Evolutionary conservation across 1,140 invertebrate species (phyloP).

Genomic region (Polypedilum pembai): DNA sequence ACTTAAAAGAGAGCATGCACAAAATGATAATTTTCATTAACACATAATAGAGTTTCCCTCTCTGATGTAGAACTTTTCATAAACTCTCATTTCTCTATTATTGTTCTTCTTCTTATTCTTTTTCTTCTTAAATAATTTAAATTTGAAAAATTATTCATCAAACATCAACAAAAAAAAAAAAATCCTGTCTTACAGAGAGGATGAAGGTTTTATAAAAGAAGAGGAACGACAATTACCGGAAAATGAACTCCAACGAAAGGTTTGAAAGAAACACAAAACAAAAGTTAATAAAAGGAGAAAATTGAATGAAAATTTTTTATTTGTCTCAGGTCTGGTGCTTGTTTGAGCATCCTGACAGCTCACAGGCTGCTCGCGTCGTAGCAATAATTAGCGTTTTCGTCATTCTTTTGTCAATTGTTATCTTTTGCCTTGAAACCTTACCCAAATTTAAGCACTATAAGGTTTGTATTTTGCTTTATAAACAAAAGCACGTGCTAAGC

Average conservation of each 20-base stretch:
- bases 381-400: slow-evolving; percentile 99
- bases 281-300: too few species aligned
- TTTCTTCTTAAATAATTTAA: not conserved
- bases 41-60: not conserved
- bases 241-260: slow-evolving; percentile 93
- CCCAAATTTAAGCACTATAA: slow-evolving; percentile 99
- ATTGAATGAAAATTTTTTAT: too few species aligned
- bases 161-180: not conserved
- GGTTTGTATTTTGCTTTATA: slow-evolving; percentile 35
- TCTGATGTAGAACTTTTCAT: slow-evolving; percentile 27
- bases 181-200: slow-evolving; percentile 60
- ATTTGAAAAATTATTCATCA: too few species aligned
- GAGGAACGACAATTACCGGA: slow-evolving; percentile 91
- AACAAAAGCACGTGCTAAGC: not conserved
- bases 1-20: not conserved
- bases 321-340: slow-evolving; percentile 66
- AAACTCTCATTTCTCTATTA: slow-evolving; percentile 26
- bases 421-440: slow-evolving; percentile 99
- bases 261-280: slow-evolving; percentile 41
- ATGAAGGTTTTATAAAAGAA: slow-evolving; percentile 95
- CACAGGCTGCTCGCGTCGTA: slow-evolving; percentile 94
- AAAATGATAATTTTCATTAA: slow-evolving; percentile 2
- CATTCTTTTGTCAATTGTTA: slow-evolving; percentile 98
- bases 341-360: slow-evolving; percentile 99
- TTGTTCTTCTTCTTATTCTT: slow-evolving; percentile 19